Evolutionary conservation across 2,888 invertebrate genomes (phyloP).

Genomic region (Pachymerium ferrugineum): DNA sequence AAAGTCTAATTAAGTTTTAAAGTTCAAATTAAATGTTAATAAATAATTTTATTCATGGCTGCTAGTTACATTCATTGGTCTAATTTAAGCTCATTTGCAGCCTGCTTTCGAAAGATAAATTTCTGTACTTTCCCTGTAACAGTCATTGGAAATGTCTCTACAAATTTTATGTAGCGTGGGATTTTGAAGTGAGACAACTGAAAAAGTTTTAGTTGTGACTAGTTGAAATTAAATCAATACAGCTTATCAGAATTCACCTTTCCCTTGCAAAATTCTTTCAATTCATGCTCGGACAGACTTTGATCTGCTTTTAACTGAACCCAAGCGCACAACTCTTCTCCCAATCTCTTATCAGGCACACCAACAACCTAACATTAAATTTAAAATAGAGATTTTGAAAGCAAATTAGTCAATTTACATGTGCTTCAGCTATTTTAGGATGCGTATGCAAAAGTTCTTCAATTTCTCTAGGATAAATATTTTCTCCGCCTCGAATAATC

Average conservation of each 20-base stretch:
- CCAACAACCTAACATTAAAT: conserved; percentile 48
- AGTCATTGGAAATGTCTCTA: conserved; percentile 48
- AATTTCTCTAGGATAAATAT: conserved; percentile 53
- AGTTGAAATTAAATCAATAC: too few relatives aligned
- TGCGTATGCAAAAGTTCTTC: conserved; percentile 52
- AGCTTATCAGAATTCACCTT: too few relatives aligned
- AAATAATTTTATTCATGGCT: too few relatives aligned
- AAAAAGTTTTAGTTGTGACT: too few relatives aligned
- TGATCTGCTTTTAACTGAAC: conserved; percentile 55
- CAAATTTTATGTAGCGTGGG: conserved; percentile 49
- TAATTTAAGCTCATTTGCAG: conserved; percentile 18
- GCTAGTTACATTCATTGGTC: too few relatives aligned
- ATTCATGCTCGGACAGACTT: conserved; percentile 54
- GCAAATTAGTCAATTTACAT: conserved; percentile 44
- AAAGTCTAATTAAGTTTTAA: too few relatives aligned
- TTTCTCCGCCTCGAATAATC: conserved; percentile 54
- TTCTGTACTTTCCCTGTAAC: conserved; percentile 52
- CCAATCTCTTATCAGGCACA: conserved; percentile 53
- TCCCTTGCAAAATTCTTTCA: conserved; percentile 54
- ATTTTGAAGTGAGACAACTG: conserved; percentile 54
- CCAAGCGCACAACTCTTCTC: conserved; percentile 55
- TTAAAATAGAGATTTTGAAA: not conserved
- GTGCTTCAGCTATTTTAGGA: conserved; percentile 49
- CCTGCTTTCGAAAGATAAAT: conserved; percentile 38
- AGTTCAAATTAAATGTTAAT: too few relatives aligned